Conservation (phyloP, 92 coral and sea anemone species). For the Siderastrea radians region DNA sequence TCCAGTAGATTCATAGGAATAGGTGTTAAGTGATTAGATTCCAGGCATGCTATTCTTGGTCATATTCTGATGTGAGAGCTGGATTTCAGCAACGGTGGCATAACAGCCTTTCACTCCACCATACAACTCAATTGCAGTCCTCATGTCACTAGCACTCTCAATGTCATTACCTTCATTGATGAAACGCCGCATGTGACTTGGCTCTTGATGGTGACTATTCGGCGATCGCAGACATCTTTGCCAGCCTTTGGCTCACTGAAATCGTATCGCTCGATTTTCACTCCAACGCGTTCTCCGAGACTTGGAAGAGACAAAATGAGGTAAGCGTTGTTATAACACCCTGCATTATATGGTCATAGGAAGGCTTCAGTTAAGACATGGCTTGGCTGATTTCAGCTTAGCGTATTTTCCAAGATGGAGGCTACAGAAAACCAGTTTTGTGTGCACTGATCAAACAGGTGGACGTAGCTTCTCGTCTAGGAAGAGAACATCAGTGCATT, state of each 20-base stretch:
- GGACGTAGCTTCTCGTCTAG: conserved; percentile 31
- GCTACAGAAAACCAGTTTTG: conserved; percentile 27
- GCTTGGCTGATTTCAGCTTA: not conserved
- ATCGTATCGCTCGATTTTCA: conserved; percentile 12
- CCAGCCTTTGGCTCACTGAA: conserved; percentile 10
- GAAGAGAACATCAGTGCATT: conserved; percentile 3
- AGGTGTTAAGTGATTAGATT: conserved; percentile 20
- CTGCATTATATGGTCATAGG: conserved; percentile 18
- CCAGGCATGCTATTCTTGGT: conserved; percentile 29
- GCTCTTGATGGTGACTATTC: conserved; percentile 27
- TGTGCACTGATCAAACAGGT: conserved; percentile 25
- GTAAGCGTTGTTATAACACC: conserved; percentile 17
- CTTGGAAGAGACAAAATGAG: conserved; percentile 22
- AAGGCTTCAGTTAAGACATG: conserved; percentile 1
- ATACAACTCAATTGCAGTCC: conserved; percentile 31
- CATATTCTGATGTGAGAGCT: conserved; percentile 16
- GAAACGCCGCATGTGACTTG: conserved; percentile 24
- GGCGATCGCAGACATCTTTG: conserved; percentile 23
- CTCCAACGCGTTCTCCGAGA: conserved; percentile 5
- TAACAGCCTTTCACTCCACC: conserved; percentile 50
- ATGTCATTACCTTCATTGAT: conserved; percentile 33
- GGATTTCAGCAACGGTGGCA: conserved; percentile 27
- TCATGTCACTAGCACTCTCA: conserved; percentile 35
- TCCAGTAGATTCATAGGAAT: conserved; percentile 13
- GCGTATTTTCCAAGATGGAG: conserved; percentile 27